These are phyloP conservation scores for Drosophila antonietae DNA, from an alignment of 2,888 invertebrate genomes.

Conservation along the genomic window DNA sequence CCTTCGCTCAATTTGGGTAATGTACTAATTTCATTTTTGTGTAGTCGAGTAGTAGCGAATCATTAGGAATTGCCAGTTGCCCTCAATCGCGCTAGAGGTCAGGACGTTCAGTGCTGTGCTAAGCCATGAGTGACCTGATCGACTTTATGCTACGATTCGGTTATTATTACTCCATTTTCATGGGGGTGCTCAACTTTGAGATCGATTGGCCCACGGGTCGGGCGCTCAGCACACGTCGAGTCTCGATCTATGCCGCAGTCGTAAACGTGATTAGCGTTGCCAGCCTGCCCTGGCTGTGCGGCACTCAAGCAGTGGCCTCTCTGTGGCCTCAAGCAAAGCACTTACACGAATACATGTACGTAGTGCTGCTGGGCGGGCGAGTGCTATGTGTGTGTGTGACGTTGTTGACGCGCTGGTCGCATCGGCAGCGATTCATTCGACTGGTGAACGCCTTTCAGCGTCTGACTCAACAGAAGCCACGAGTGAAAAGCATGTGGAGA, in stretches of 20 bases:
- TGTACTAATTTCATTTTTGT: background rate
- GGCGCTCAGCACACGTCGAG: conserved; percentile 18
- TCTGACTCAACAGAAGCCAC: conserved; percentile 28
- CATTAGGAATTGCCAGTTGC: background rate
- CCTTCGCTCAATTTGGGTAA: background rate
- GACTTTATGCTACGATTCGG: conserved; percentile 22
- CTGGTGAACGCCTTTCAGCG: conserved; percentile 26
- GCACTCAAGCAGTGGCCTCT: background rate
- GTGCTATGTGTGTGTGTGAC: conserved; percentile 31
- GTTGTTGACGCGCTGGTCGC: conserved; percentile 37
- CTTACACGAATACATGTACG: conserved; percentile 34
- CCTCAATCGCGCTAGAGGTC: conserved; percentile 9
- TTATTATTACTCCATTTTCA: conserved; percentile 41
- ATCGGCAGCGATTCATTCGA: conserved; percentile 27
- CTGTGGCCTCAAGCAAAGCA: conserved; percentile 7
- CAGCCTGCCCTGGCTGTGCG: conserved; percentile 11
- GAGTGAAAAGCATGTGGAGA: conserved; percentile 31
- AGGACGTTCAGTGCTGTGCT: conserved; percentile 12
- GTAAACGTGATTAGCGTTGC: conserved; percentile 17
- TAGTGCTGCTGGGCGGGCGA: conserved; percentile 9
- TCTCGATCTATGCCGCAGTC: conserved; percentile 36
- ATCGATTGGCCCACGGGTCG: conserved; percentile 47
- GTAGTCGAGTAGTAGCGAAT: background rate
- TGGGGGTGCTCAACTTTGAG: conserved; percentile 57
- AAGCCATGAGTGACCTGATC: conserved; percentile 45